Evolutionary conservation across 2,797 vertebrate genomes (phyloP), one percentile per base, ranked within the genome.

Genomic region (Sebastiscus albofasciatus): DNA sequence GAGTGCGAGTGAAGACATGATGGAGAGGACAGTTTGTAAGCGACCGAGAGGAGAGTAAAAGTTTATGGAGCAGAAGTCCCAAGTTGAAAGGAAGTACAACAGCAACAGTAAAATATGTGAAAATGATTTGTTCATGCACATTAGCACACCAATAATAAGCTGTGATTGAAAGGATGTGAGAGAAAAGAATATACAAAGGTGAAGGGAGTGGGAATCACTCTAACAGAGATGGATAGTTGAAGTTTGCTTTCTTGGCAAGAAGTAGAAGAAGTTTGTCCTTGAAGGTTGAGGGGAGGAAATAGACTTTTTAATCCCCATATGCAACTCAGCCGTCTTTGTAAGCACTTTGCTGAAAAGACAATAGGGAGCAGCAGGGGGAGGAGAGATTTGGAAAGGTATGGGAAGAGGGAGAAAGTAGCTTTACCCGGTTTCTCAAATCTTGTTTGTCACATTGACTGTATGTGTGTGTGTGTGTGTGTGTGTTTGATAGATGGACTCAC

Each of bases 271-370:
- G 85, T 90, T 88, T 87, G 91, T 92, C 90, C 91, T 94, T 94
- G 91, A 90, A 80, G 83, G 67, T 78, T 76, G 69, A 79, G 75
- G 42, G 67, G 72, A 84, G 82, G 88, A 88, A 90, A 89, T 82
- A 89, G 72, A 92, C 80, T 88, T 88, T 90, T 90, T 90, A 91
- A 92, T 92, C 84, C 83, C 72, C 29, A 80, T 73, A 87, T 89
- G 88, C 83, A 89, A 90, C 71, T 87, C 84, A 76, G 81, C 71
- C 3, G 33, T 87, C 91, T 94, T 91, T 94, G 93, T 90, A 92
- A 93, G 91, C 92, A 91, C 80, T 91, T 92, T 93, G 70, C 84
- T 80, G 68, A 83, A 81, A 83, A 90, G 79, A 85, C 84, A 86
- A 83, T 75, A 33, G 69, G 75, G 61, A 77, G 75, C 70, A 76